Percentiles rank a stretch among this genome's conserved stretches.
Conservation (phyloP, 2,888 invertebrate species). For the Xylocampa areola region DNA sequence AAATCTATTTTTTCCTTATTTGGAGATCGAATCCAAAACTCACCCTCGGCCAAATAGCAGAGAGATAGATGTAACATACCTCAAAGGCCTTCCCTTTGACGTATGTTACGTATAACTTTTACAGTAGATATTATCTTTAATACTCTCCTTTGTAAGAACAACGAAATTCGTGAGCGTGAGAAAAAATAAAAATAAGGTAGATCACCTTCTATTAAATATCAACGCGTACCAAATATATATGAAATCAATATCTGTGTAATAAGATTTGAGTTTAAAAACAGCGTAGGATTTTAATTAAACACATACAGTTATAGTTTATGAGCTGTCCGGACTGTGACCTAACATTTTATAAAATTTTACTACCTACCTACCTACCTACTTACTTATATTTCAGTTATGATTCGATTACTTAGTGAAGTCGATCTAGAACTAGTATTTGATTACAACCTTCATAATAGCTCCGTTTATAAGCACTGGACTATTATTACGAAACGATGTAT, state of each 20-base stretch:
- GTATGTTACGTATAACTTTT: too few relatives aligned
- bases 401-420: slow-evolving; percentile 27
- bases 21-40: too few relatives aligned
- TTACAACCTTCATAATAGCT: slow-evolving; percentile 33
- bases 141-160: too few relatives aligned
- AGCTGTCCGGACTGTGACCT: slow-evolving; percentile 2
- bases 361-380: neutral
- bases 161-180: too few relatives aligned
- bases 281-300: slow-evolving; percentile 11
- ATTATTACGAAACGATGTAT: slow-evolving; percentile 44
- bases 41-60: too few relatives aligned
- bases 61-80: too few relatives aligned
- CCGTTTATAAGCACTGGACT: slow-evolving; percentile 30
- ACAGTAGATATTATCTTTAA: too few relatives aligned
- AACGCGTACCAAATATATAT: slow-evolving; percentile 18
- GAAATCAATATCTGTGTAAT: too few relatives aligned
- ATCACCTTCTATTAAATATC: slow-evolving; percentile 16
- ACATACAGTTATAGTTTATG: neutral
- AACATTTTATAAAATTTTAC: slow-evolving; percentile 30
- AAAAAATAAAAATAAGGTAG: neutral
- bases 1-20: too few relatives aligned
- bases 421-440: slow-evolving; percentile 33
- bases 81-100: too few relatives aligned
- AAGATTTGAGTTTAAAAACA: neutral
- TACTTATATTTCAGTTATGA: slow-evolving; percentile 9